These are phyloP conservation scores for Coptotermes formosanus DNA, from an alignment of 1,140 invertebrate species.

Conservation along the genomic window DNA sequence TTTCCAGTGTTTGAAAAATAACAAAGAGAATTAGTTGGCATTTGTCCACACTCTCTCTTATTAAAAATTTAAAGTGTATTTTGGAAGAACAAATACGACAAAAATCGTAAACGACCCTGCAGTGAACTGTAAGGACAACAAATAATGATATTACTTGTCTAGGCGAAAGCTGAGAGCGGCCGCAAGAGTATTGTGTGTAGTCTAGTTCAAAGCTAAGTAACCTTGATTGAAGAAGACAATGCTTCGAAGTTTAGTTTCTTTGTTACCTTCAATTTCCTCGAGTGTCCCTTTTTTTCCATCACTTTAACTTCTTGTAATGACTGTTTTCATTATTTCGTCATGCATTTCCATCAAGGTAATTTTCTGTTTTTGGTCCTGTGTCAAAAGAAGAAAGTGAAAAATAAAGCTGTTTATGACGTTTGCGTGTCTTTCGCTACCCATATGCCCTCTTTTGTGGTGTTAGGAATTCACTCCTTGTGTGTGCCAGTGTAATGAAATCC, in stretches of 20 bases:
- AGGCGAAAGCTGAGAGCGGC: not conserved
- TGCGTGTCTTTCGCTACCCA: not conserved
- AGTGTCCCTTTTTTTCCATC: not conserved
- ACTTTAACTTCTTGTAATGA: not conserved
- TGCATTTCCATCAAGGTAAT: not conserved
- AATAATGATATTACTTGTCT: not conserved
- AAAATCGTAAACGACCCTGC: not conserved
- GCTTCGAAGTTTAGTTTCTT: not conserved
- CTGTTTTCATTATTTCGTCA: slow-evolving; percentile 17
- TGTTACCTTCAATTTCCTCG: not conserved
- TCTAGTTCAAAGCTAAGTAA: not conserved
- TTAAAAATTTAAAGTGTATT: not conserved
- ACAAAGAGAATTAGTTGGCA: too few species aligned
- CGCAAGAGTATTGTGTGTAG: not conserved
- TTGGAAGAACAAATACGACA: not conserved
- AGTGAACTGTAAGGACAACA: not conserved
- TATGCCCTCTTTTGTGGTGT: not conserved
- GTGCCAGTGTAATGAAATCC: too few species aligned
- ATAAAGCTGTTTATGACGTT: not conserved
- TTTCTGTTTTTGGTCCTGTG: not conserved
- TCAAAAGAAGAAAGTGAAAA: not conserved
- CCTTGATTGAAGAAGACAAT: not conserved
- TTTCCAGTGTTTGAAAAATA: too few species aligned
- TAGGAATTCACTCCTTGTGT: too few species aligned
- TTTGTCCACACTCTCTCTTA: not conserved